phyloP scores from a whole-genome alignment of 2,113 vertebrate genomes.

The Lepus europaeus region DNA sequence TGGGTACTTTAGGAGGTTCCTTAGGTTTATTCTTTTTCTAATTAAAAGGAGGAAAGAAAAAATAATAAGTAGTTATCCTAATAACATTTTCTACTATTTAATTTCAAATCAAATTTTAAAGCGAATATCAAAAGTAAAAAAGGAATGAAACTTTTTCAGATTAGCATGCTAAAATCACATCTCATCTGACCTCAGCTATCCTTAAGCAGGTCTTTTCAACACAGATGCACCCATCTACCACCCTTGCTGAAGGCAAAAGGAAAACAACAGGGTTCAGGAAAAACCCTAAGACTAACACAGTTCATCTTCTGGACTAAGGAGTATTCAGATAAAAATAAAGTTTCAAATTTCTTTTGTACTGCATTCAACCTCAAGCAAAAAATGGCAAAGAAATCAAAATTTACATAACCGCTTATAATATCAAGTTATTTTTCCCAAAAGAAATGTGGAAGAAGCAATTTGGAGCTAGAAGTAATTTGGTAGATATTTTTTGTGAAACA shows the following conservation, averaged over 20 bases:
- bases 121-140: not conserved
- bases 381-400: constrained; percentile 30
- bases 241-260: not conserved
- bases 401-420: not conserved
- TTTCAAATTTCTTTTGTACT: not conserved
- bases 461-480: not conserved
- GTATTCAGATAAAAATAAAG: not conserved
- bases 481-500: constrained; percentile 5
- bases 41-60: constrained; percentile 58
- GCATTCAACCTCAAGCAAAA: constrained; percentile 15
- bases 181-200: not conserved
- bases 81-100: constrained; percentile 32
- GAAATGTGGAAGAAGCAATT: not conserved
- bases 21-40: constrained; percentile 96
- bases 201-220: not conserved
- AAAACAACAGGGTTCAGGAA: not conserved
- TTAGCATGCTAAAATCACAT: constrained; percentile 27
- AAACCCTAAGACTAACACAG: not conserved
- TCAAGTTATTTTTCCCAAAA: not conserved
- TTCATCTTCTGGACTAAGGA: constrained; percentile 3
- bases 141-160: not conserved
- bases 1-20: constrained; percentile 92
- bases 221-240: not conserved
- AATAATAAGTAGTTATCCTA: constrained; percentile 15
- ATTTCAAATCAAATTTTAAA: constrained; percentile 44